Conservation (phyloP, 2,888 invertebrate genomes). For the Hecatera dysodea region DNA sequence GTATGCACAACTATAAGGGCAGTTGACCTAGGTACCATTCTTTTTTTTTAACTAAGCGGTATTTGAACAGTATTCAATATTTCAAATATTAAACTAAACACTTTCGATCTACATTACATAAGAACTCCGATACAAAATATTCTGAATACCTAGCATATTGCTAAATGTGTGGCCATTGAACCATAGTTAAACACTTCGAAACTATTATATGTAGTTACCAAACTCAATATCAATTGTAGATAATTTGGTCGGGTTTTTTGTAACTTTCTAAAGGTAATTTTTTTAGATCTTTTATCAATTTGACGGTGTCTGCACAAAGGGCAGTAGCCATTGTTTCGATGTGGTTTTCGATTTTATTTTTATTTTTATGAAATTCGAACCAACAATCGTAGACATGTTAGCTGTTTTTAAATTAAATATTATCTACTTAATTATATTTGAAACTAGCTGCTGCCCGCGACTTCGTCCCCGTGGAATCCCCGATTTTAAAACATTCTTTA, state of each 20-base stretch:
- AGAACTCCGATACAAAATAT: slow-evolving; percentile 61
- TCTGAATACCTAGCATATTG: slow-evolving; percentile 50
- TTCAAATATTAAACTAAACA: slow-evolving; percentile 8
- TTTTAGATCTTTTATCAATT: slow-evolving; percentile 8
- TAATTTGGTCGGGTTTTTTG: slow-evolving; percentile 23
- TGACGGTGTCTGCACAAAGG: slow-evolving; percentile 3
- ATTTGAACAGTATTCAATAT: not conserved
- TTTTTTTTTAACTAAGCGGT: no score
- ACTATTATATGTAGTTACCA: slow-evolving; percentile 62
- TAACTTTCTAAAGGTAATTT: slow-evolving; percentile 31
- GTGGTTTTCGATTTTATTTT: not conserved
- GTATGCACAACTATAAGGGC: no score
- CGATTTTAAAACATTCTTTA: no score
- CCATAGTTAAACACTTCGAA: slow-evolving; percentile 67
- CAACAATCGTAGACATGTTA: not conserved
- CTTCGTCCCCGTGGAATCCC: no score
- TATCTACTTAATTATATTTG: no score
- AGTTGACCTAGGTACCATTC: no score
- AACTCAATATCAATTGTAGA: slow-evolving; percentile 21
- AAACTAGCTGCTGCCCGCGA: no score
- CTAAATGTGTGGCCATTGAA: slow-evolving; percentile 71
- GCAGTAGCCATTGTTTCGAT: not conserved
- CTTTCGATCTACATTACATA: slow-evolving; percentile 61
- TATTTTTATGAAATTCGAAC: not conserved
- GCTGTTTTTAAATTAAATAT: no score